These are phyloP conservation scores for Chorisops tibialis DNA, from an alignment of 2,888 invertebrate genomes.

Conservation along the genomic window DNA sequence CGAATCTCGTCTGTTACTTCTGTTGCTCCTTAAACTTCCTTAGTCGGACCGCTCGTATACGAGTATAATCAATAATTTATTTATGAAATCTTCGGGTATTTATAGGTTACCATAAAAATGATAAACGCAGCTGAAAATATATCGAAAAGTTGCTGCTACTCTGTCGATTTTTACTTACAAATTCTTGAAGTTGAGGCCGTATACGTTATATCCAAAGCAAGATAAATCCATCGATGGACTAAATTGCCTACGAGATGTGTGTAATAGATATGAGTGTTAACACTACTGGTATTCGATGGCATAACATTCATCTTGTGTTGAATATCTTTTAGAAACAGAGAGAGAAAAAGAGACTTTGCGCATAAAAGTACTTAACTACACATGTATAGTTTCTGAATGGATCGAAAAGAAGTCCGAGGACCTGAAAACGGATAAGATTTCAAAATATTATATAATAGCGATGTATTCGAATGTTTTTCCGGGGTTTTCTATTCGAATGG, in stretches of 20 bases:
- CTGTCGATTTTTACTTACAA: background rate
- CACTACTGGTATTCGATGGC: conserved; percentile 3
- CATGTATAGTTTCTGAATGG: too few relatives aligned
- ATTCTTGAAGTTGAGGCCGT: background rate
- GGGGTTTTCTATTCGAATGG: too few relatives aligned
- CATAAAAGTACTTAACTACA: too few relatives aligned
- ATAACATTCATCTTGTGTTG: background rate
- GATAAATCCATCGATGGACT: background rate
- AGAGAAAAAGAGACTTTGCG: too few relatives aligned
- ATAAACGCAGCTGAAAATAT: conserved; percentile 29
- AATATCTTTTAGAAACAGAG: too few relatives aligned
- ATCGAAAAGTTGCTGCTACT: conserved; percentile 20
- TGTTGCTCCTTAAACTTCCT: background rate
- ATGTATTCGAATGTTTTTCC: too few relatives aligned
- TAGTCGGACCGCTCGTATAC: background rate
- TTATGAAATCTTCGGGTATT: conserved; percentile 28
- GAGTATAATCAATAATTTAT: conserved; percentile 29
- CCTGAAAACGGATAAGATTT: too few relatives aligned
- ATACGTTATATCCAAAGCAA: too few relatives aligned
- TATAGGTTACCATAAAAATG: conserved; percentile 29
- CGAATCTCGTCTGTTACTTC: background rate
- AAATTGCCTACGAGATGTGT: conserved; percentile 13
- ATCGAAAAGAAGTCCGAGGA: too few relatives aligned
- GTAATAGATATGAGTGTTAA: conserved; percentile 12
- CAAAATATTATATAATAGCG: too few relatives aligned